phyloP scores from a whole-genome alignment of 2,797 vertebrate genomes.

The Cirrhinus mrigala region DNA sequence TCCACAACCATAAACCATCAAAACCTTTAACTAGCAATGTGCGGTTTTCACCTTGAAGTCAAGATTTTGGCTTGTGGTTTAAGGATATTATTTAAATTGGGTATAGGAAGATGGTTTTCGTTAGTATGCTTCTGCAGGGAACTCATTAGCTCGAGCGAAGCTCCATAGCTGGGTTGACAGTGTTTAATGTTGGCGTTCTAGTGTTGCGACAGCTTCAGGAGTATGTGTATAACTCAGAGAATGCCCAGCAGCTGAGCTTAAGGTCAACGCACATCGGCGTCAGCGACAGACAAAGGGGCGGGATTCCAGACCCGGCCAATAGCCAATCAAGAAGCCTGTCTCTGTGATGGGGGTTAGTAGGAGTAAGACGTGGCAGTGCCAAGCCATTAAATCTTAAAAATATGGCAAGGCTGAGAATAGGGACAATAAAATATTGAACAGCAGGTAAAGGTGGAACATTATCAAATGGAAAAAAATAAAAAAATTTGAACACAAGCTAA shows the following conservation, averaged over 20 bases:
- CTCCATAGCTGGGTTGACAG: background rate
- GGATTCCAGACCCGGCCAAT: slow-evolving; percentile 8
- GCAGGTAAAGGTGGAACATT: background rate
- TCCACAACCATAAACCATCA: background rate
- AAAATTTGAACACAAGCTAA: background rate
- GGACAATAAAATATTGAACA: slow-evolving; percentile 11
- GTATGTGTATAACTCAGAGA: slow-evolving; percentile 41
- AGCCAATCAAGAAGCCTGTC: slow-evolving; percentile 23
- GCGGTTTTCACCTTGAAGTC: background rate
- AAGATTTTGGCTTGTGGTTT: background rate
- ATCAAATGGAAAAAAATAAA: background rate
- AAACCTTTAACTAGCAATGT: background rate
- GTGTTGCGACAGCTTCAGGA: slow-evolving; percentile 47
- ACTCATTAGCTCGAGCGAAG: slow-evolving; percentile 4
- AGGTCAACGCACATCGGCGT: slow-evolving; percentile 48
- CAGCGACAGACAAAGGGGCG: slow-evolving; percentile 23
- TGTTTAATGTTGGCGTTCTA: slow-evolving; percentile 1
- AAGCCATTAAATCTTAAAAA: slow-evolving; percentile 26
- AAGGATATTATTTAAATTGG: background rate
- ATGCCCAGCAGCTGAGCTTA: slow-evolving; percentile 54
- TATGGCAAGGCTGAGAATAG: slow-evolving; percentile 34
- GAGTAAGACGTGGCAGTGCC: slow-evolving; percentile 7
- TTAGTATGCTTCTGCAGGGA: background rate
- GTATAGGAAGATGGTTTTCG: background rate
- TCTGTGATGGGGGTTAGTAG: background rate